Conservation (phyloP, 2,888 invertebrate genomes). For the Drosophila picticornis region DNA sequence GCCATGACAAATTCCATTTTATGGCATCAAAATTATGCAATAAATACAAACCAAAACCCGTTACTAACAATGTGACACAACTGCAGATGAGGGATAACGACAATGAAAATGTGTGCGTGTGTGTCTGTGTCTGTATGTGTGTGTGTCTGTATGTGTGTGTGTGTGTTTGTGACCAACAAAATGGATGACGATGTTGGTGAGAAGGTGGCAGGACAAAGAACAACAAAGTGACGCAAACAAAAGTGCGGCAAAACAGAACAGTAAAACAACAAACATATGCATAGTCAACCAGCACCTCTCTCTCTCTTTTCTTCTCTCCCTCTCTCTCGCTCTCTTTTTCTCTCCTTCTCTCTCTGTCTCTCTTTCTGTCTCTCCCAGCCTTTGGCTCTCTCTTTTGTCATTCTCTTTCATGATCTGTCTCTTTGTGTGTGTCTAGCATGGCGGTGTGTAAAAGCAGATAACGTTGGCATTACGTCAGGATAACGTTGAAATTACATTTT, state of each 20-base stretch:
- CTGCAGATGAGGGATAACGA: slow-evolving; percentile 18
- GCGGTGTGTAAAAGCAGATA: slow-evolving; percentile 70
- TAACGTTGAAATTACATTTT: slow-evolving; percentile 80
- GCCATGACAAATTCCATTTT: slow-evolving; percentile 65
- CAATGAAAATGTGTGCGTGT: neutral
- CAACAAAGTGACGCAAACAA: slow-evolving; percentile 34
- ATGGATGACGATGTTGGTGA: neutral
- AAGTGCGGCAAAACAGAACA: slow-evolving; percentile 43
- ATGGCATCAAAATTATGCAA: slow-evolving; percentile 75
- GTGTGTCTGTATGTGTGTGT: neutral
- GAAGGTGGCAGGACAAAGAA: slow-evolving; percentile 5
- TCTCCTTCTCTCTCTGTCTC: neutral
- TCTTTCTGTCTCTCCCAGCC: neutral
- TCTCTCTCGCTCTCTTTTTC: neutral
- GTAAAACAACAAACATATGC: slow-evolving; percentile 56
- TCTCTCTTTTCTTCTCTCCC: neutral
- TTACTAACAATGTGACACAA: slow-evolving; percentile 64
- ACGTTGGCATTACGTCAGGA: slow-evolving; percentile 78
- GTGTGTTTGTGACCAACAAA: neutral
- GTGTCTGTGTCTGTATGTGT: neutral
- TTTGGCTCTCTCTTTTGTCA: neutral
- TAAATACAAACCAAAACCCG: slow-evolving; percentile 74
- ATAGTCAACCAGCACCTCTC: slow-evolving; percentile 20
- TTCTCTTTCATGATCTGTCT: neutral
- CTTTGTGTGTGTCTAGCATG: slow-evolving; percentile 12